These are phyloP conservation scores for Hesperophylax magnus DNA, from an alignment of 1,140 invertebrate genomes.

Conservation along the genomic window DNA sequence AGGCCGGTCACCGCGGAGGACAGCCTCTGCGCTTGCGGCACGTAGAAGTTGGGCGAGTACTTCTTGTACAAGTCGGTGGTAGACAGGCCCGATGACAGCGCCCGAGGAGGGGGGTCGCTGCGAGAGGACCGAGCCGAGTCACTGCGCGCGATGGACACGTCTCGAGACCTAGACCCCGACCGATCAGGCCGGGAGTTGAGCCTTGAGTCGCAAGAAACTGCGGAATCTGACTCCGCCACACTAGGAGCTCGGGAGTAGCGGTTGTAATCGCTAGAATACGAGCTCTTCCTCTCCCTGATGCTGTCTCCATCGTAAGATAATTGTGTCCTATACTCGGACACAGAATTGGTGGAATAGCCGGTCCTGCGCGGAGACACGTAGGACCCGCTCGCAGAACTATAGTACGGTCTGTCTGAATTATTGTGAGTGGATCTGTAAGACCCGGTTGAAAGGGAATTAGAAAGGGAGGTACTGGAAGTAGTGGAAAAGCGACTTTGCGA, in stretches of 20 bases:
- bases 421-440: slow-evolving; percentile 69
- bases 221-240: slow-evolving; percentile 67
- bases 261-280: slow-evolving; percentile 63
- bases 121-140: slow-evolving; percentile 63
- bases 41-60: slow-evolving; percentile 76
- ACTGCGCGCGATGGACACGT: slow-evolving; percentile 59
- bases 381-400: slow-evolving; percentile 63
- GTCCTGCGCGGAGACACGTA: slow-evolving; percentile 65
- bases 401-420: slow-evolving; percentile 71
- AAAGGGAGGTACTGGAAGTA: slow-evolving; percentile 61
- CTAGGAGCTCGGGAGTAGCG: slow-evolving; percentile 64
- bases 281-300: slow-evolving; percentile 65
- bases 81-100: slow-evolving; percentile 64
- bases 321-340: slow-evolving; percentile 59
- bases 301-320: slow-evolving; percentile 63
- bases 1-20: slow-evolving; percentile 71
- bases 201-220: slow-evolving; percentile 61
- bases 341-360: slow-evolving; percentile 68
- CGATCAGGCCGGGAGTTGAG: slow-evolving; percentile 60
- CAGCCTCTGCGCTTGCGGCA: slow-evolving; percentile 72
- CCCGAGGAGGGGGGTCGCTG: slow-evolving; percentile 59
- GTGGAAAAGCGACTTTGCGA: slow-evolving; percentile 69
- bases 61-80: slow-evolving; percentile 74
- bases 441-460: slow-evolving; percentile 63
- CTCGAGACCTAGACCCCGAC: slow-evolving; percentile 60